Percentiles rank a stretch among this genome's conserved stretches.
phyloP scores from a whole-genome alignment of 2,113 vertebrate species.

The Neodon shergylaensis region DNA sequence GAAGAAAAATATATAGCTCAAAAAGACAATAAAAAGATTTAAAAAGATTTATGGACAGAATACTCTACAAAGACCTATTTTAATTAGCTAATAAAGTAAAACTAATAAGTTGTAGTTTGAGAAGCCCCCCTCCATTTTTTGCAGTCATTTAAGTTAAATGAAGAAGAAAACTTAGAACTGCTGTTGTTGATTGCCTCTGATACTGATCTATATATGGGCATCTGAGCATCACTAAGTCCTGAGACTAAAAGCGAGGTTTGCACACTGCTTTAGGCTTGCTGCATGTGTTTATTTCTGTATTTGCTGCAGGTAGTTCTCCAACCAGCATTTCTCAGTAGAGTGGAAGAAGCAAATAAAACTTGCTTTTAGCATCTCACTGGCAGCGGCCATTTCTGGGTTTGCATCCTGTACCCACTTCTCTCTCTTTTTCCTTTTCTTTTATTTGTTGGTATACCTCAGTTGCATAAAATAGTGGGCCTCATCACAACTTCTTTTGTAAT shows the following conservation, averaged over 20 bases:
- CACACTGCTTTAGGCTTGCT: background rate
- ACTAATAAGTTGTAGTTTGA: background rate
- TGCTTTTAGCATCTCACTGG: background rate
- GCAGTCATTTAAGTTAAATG: background rate
- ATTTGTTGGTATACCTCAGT: background rate
- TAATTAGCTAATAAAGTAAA: slow-evolving; percentile 25
- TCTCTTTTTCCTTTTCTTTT: background rate
- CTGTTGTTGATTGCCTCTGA: background rate
- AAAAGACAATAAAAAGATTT: no score
- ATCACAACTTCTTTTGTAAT: background rate
- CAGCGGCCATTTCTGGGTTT: background rate
- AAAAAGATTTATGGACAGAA: background rate
- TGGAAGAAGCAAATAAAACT: slow-evolving; percentile 25
- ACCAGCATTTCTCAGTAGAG: background rate
- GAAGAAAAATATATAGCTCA: no score
- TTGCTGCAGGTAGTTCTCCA: background rate
- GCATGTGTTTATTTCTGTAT: background rate
- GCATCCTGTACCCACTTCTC: no score
- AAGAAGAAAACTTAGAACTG: background rate
- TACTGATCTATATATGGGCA: background rate
- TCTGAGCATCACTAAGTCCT: background rate
- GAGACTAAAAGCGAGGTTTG: background rate
- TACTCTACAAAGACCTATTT: background rate
- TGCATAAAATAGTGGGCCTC: background rate
- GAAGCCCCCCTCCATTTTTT: background rate